Base-by-base conservation (phyloP, 2,888 invertebrate species). In the Anthrax anthrax region DNA sequence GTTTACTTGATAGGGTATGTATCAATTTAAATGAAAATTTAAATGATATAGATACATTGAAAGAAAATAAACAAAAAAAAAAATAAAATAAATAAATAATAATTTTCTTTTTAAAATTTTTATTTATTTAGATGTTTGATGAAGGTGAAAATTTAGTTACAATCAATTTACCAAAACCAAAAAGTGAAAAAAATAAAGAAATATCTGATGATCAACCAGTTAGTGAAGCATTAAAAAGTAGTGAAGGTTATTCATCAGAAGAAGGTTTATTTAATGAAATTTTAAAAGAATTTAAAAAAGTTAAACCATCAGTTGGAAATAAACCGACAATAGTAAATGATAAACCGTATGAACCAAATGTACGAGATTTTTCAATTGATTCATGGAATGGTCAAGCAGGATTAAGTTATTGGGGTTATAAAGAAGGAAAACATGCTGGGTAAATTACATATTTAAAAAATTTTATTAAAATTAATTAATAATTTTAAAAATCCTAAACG, bases 1-100 rank as follows among this genome's bases (percentile, higher is more conserved):
- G 90, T 1, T 71, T 90, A 40, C 67, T 90, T 54, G 88, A 87
- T 58, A 73, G 86, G 67, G 88, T 88, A 64, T 73, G 75, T 67
- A 23, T 4, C n/a, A n/a, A n/a, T n/a, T n/a, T n/a, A n/a, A n/a
- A n/a, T n/a, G 13, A 19, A 29, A 29, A 29, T 9, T 18, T 23
- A n/a, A n/a, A n/a, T n/a, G n/a, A n/a, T n/a, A n/a, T n/a, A n/a
- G n/a, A n/a, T n/a, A n/a, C n/a, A n/a, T n/a, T n/a, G n/a, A n/a
- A n/a, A n/a, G n/a, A n/a, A n/a, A n/a, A n/a, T n/a, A n/a, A 27
- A 27, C 23, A 23, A 23, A 4, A 23, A 23, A 1, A 27, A 27
- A 27, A 27, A 27, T n/a, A n/a, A n/a, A n/a, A n/a, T n/a, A n/a
- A n/a, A n/a, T n/a, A n/a, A n/a, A n/a, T n/a, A n/a, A 8, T 23